phyloP scores from a whole-genome alignment of 2,113 vertebrate genomes.

The Genyomyrus donnyi region DNA sequence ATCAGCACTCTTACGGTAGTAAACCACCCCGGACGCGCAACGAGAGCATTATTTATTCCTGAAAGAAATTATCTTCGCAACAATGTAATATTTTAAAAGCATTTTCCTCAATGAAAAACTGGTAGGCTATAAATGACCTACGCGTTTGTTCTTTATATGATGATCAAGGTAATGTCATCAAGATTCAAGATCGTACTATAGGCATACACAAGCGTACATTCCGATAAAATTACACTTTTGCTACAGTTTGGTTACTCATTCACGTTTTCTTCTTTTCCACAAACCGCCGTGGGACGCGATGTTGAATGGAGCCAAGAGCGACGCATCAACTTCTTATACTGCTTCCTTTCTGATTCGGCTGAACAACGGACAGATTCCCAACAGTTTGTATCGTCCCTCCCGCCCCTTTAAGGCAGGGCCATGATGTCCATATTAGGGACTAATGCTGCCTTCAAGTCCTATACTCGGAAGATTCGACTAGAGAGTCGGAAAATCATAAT shows the following conservation, averaged over 20 bases:
- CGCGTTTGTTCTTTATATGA: neutral
- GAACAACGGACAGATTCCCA: conserved; percentile 40
- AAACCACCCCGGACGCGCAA: neutral
- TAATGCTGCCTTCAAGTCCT: neutral
- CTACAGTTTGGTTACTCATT: neutral
- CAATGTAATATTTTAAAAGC: neutral
- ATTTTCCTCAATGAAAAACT: neutral
- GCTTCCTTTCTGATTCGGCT: conserved; percentile 55
- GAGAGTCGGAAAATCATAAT: too few relatives aligned
- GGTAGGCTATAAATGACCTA: neutral
- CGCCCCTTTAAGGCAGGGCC: conserved; percentile 54
- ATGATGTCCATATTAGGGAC: conserved; percentile 32
- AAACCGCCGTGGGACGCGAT: neutral
- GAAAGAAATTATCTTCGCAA: neutral
- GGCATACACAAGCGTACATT: neutral
- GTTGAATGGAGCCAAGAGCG: neutral
- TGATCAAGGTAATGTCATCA: neutral
- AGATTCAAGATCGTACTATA: neutral
- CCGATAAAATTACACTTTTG: neutral
- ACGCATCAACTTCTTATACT: neutral
- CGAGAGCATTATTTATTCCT: neutral
- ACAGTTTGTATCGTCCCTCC: conserved; percentile 48
- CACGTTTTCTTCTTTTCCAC: neutral
- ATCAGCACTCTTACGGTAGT: neutral
- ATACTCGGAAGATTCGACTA: too few relatives aligned